A percentile compares a stretch with the other conserved stretches of the same genome.
These are phyloP conservation scores for Papilio xuthus DNA, from an alignment of 1,140 invertebrate genomes.

Conservation along the genomic window DNA sequence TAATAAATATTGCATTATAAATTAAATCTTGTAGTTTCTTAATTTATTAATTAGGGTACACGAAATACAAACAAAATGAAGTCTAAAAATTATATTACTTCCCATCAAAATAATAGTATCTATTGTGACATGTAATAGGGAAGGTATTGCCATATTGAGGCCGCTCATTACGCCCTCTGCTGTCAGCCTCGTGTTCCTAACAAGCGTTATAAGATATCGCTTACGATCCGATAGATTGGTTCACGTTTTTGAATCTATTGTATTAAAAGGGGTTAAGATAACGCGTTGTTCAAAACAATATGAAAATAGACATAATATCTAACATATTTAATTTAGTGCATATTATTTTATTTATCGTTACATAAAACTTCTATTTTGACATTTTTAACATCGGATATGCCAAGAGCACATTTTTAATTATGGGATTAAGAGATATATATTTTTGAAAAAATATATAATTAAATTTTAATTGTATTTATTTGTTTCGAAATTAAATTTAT, in stretches of 20 bases:
- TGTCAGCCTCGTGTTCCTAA: constrained; percentile 32
- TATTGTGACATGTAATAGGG: constrained; percentile 1
- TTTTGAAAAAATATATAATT: neutral
- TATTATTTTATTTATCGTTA: no score
- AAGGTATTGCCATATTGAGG: neutral
- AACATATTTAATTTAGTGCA: no score
- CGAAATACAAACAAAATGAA: neutral
- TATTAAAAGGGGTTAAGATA: neutral
- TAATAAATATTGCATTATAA: no score
- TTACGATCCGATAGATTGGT: constrained; percentile 1
- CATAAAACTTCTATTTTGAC: no score
- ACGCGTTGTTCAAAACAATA: no score
- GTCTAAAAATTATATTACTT: neutral
- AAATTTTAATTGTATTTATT: neutral
- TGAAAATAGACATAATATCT: no score
- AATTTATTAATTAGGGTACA: no score
- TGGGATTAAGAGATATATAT: no score
- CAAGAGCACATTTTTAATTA: no score
- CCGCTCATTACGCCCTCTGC: constrained; percentile 30
- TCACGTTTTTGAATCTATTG: constrained; percentile 6
- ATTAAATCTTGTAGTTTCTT: no score
- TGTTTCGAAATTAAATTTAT: neutral
- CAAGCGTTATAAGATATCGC: constrained; percentile 30
- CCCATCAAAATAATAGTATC: neutral
- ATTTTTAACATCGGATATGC: no score